These are phyloP conservation scores for Punctoribates punctum DNA, from an alignment of 2,888 invertebrate genomes.

Conservation along the genomic window DNA sequence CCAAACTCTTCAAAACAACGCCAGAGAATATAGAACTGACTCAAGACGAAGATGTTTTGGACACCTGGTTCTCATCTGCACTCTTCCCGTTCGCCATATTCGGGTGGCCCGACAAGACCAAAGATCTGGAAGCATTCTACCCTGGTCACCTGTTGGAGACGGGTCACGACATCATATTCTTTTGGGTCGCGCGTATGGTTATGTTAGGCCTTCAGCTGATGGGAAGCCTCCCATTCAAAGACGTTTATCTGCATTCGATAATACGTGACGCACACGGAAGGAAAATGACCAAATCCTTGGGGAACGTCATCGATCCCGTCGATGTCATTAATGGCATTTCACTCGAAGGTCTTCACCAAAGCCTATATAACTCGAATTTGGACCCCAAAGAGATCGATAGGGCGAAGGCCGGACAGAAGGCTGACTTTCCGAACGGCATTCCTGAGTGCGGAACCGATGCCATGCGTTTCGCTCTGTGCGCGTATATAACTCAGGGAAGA, in stretches of 20 bases:
- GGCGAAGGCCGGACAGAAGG: constrained; percentile 64
- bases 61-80: constrained; percentile 98
- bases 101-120: constrained; percentile 84
- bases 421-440: constrained; percentile 75
- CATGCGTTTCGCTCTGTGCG: constrained; percentile 81
- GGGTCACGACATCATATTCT: constrained; percentile 95
- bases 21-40: constrained; percentile 58
- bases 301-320: constrained; percentile 96
- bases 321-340: constrained; percentile 86
- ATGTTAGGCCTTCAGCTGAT: constrained; percentile 89
- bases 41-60: constrained; percentile 92
- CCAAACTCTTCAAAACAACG: constrained; percentile 62
- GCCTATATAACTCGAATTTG: constrained; percentile 72
- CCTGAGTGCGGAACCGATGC: constrained; percentile 96
- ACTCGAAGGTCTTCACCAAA: constrained; percentile 69
- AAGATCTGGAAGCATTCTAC: constrained; percentile 74
- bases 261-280: constrained; percentile 95
- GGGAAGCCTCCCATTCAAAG: constrained; percentile 83
- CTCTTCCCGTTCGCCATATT: constrained; percentile 94
- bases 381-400: constrained; percentile 75
- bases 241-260: constrained; percentile 89
- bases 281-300: constrained; percentile 98
- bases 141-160: constrained; percentile 90
- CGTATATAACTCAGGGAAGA: constrained; percentile 76
- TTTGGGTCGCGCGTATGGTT: constrained; percentile 99